A percentile compares a stretch with the other conserved stretches of the same genome.
Evolutionary conservation across 2,113 vertebrate species (phyloP).

Genomic region (Struthio camelus): DNA sequence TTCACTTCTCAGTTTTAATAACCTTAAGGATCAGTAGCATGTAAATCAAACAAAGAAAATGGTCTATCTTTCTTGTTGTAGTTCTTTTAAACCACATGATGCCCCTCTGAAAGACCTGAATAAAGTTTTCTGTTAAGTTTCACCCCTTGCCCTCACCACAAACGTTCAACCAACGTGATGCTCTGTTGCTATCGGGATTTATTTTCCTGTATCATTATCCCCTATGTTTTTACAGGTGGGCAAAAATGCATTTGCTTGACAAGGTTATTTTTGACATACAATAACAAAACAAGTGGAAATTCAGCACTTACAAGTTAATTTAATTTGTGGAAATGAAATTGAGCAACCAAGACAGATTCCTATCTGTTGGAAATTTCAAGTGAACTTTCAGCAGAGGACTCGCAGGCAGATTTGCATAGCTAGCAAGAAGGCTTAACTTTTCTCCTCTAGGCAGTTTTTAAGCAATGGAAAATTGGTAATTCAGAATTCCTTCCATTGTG

Average conservation of each 20-base stretch:
- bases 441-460: not conserved
- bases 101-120: not conserved
- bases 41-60: constrained; percentile 6
- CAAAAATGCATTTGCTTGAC: not conserved
- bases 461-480: not conserved
- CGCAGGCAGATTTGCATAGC: not conserved
- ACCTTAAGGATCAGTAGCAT: not conserved
- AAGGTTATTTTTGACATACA: not conserved
- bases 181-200: constrained; percentile 22
- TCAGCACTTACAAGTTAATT: constrained; percentile 19
- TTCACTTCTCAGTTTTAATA: constrained; percentile 14
- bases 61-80: not conserved
- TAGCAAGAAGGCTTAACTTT: not conserved
- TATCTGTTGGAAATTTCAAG: not conserved
- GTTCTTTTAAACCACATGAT: constrained; percentile 20
- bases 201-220: constrained; percentile 3
- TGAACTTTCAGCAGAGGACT: not conserved
- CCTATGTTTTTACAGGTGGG: constrained; percentile 49
- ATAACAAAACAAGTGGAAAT: constrained; percentile 9
- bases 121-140: constrained; percentile 1
- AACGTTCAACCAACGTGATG: not conserved
- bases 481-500: not conserved
- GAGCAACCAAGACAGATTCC: not conserved
- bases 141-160: not conserved
- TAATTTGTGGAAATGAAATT: constrained; percentile 4